phyloP scores from a whole-genome alignment of 2,113 vertebrate genomes.

The Sinosuthora webbiana region DNA sequence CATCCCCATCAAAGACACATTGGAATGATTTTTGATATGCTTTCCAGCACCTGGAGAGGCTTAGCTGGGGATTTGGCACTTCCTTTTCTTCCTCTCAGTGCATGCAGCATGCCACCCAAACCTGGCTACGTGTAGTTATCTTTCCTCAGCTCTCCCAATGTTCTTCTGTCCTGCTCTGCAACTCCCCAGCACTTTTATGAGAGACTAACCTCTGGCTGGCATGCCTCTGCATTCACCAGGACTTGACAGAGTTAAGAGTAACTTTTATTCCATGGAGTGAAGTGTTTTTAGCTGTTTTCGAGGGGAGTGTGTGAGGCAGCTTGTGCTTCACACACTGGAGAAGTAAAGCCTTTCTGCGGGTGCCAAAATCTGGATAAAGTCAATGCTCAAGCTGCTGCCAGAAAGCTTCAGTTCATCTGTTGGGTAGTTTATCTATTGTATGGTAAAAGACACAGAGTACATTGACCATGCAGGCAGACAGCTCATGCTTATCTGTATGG shows the following conservation, averaged over 20 bases:
- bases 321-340: not conserved
- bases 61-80: not conserved
- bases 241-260: not conserved
- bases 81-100: not conserved
- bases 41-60: not conserved
- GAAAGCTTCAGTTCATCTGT: not conserved
- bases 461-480: not conserved
- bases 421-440: not conserved
- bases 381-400: not conserved
- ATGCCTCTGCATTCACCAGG: not conserved
- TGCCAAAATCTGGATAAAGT: not conserved
- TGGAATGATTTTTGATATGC: not conserved
- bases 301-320: not conserved
- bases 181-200: not conserved
- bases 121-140: not conserved
- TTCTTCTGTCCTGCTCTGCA: not conserved
- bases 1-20: not conserved
- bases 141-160: not conserved
- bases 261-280: not conserved
- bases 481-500: not conserved
- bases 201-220: not conserved
- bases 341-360: not conserved
- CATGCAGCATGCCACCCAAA: not conserved
- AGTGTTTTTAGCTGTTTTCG: not conserved
- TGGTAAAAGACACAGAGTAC: not conserved